Evolutionary conservation across 30 jellyfish, hydroid and myxozoan genomes (phyloP), one percentile per base, ranked within the genome.

Genomic region (Clytia hemisphaerica): DNA sequence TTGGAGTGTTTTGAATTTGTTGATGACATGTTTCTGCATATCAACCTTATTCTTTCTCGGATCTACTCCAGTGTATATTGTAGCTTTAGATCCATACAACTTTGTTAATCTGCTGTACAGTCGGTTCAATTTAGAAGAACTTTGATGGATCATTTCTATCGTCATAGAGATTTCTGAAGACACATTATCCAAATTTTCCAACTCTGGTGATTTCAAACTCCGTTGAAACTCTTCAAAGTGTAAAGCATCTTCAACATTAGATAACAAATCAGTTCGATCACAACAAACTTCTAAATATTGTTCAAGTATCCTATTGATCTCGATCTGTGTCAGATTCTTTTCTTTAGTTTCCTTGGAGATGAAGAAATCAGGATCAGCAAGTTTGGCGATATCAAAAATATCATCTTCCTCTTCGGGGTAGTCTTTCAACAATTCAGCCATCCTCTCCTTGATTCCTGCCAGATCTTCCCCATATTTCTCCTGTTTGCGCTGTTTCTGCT

Each of bases 1-100:
- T 34, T 70, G 51, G 21, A 78, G 4, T 25, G 69, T 78, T 30
- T 78, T 78, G 50, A 78, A 78, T 48, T 78, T 66, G 26, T 63
- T 80, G n/a, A 67, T 82, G 15, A 78, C 92, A 32, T 67, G 48
- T 33, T 57, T 37, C 30, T 78, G 87, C 47, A 78, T 26, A 6
- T 67, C 37, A n/a, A 58, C 19, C 28, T 78, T 90, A 27, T 25
- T 33, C 38, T 63, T n/a, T n/a, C n/a, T n/a, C n/a, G n/a, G n/a
- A n/a, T n/a, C n/a, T n/a, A n/a, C n/a, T n/a, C n/a, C n/a, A n/a
- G n/a, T n/a, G n/a, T n/a, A n/a, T n/a, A n/a, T n/a, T n/a, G n/a
- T n/a, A n/a, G n/a, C 45, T 51, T 9, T 25, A 5, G 7, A 5
- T 28, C 38, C 6, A 21, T 37, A 28, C 0, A 57, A 22, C 15